Evolutionary conservation across 2,113 vertebrate species (phyloP).

Genomic region (Notothenia coriiceps): DNA sequence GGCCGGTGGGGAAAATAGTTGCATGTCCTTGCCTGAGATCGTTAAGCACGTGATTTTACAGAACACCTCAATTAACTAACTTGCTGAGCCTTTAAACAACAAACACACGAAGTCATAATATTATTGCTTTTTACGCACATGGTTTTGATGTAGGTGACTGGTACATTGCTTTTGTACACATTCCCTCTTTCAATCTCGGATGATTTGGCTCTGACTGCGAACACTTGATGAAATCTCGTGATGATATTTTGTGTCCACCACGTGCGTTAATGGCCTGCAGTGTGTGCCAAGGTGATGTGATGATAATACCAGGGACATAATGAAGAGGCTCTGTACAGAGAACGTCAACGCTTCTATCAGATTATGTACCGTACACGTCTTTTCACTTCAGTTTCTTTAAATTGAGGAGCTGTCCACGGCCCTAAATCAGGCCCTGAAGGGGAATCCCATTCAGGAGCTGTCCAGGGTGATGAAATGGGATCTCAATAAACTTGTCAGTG

Average conservation of each 20-base stretch:
- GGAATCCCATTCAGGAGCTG: slow-evolving; percentile 20
- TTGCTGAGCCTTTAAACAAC: slow-evolving; percentile 21
- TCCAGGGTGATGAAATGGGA: slow-evolving; percentile 39
- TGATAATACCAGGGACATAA: background rate
- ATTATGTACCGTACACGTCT: background rate
- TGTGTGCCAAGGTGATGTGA: slow-evolving; percentile 9
- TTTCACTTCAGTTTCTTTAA: background rate
- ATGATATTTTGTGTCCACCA: slow-evolving; percentile 1
- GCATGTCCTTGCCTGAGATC: slow-evolving; percentile 53
- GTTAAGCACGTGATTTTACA: slow-evolving; percentile 71
- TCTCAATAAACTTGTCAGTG: background rate
- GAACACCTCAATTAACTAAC: slow-evolving; percentile 54
- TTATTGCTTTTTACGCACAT: background rate
- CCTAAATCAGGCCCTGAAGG: slow-evolving; percentile 2
- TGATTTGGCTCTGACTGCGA: slow-evolving; percentile 1
- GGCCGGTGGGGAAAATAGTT: slow-evolving; percentile 37
- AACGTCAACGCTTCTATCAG: background rate
- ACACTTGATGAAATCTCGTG: slow-evolving; percentile 7
- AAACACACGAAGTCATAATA: background rate
- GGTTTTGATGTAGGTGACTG: slow-evolving; percentile 4
- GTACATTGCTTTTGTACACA: background rate
- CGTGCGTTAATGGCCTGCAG: slow-evolving; percentile 10
- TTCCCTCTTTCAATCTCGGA: background rate
- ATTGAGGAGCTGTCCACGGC: slow-evolving; percentile 7
- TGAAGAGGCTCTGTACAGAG: background rate